Percentiles rank a stretch among this genome's conserved stretches.
Conservation (phyloP, 2,888 invertebrate species). For the Catocala nupta region DNA sequence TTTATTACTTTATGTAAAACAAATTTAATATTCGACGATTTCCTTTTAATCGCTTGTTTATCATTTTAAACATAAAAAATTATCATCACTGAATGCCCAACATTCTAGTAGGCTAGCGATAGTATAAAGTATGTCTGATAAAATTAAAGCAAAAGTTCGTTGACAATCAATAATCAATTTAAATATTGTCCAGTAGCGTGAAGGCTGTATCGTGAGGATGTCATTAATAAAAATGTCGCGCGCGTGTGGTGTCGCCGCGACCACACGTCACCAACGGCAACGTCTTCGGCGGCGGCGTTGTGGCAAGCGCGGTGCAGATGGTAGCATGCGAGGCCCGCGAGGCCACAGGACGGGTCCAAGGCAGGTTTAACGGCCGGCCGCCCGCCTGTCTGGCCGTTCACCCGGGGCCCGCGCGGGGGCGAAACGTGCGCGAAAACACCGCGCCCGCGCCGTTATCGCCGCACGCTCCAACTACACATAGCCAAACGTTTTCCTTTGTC, state of each 20-base stretch:
- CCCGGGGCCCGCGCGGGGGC: constrained; percentile 84
- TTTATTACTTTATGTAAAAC: constrained; percentile 4
- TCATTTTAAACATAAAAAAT: neutral
- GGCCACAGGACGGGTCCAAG: constrained; percentile 75
- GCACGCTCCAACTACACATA: constrained; percentile 47
- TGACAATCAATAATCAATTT: neutral
- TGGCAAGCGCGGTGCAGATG: constrained; percentile 51
- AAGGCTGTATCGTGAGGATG: constrained; percentile 9
- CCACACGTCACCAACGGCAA: constrained; percentile 31
- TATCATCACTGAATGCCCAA: neutral
- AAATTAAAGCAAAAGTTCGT: constrained; percentile 3
- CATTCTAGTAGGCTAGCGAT: neutral
- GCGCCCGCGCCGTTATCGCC: constrained; percentile 80
- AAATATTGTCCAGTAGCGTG: neutral
- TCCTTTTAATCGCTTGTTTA: constrained; percentile 3
- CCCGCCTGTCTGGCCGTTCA: constrained; percentile 86
- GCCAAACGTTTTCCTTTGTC: constrained; percentile 55
- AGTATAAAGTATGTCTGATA: neutral
- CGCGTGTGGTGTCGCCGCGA: constrained; percentile 12
- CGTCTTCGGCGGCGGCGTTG: constrained; percentile 46
- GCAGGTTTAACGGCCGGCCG: constrained; percentile 86
- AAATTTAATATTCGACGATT: constrained; percentile 4
- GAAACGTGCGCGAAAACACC: constrained; percentile 82
- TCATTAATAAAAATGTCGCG: constrained; percentile 29
- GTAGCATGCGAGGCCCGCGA: constrained; percentile 64